These are phyloP conservation scores for Eremophila alpestris DNA, from an alignment of 2,797 vertebrate genomes.

Conservation along the genomic window DNA sequence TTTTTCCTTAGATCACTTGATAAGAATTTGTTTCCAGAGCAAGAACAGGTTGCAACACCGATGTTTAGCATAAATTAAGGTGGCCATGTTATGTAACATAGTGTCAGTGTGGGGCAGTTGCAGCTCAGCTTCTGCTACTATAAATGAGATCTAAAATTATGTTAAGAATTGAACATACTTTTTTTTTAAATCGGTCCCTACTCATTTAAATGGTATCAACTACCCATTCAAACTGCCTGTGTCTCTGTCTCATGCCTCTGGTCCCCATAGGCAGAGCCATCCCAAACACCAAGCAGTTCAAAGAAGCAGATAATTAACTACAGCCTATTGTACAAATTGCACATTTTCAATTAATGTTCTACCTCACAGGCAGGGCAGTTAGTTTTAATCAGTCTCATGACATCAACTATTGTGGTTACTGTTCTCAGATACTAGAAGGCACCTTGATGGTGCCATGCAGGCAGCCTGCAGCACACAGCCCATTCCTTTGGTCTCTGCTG, in stretches of 20 bases:
- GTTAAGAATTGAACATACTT: background rate
- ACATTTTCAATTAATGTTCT: constrained; percentile 69
- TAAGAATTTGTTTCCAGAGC: constrained; percentile 16
- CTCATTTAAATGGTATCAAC: constrained; percentile 1
- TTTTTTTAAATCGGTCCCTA: background rate
- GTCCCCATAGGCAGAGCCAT: constrained; percentile 51
- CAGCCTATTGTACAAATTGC: constrained; percentile 65
- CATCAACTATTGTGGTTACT: constrained; percentile 54
- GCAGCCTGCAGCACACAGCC: background rate
- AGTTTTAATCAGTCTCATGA: constrained; percentile 66
- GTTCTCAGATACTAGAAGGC: constrained; percentile 23
- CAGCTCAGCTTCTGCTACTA: background rate
- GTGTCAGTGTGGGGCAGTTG: background rate
- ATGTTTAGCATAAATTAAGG: background rate
- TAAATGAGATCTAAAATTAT: background rate
- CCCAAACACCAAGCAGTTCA: constrained; percentile 64
- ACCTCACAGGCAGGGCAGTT: constrained; percentile 62
- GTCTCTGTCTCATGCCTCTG: constrained; percentile 35
- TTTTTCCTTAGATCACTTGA: constrained; percentile 9
- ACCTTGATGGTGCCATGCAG: background rate
- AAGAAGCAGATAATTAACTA: constrained; percentile 68
- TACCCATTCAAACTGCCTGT: background rate
- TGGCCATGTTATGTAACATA: background rate
- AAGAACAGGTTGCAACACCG: background rate
- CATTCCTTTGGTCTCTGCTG: background rate